Conservation (phyloP, 2,113 vertebrate genomes). For the Alces alces region DNA sequence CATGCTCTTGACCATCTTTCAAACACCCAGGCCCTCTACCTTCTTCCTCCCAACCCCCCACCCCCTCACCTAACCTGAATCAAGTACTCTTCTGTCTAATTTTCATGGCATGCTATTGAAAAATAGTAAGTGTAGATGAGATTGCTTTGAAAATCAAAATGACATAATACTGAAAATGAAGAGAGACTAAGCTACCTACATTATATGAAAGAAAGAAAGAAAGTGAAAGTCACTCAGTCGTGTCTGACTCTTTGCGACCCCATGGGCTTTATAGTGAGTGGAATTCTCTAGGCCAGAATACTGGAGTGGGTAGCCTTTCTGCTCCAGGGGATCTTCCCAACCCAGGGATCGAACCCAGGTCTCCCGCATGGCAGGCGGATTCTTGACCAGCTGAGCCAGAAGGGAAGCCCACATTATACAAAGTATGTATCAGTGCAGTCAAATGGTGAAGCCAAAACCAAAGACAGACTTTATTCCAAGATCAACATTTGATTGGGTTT, state of each 20-base stretch:
- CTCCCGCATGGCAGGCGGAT: fast-evolving
- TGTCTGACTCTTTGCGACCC: neutral
- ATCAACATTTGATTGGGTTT: neutral
- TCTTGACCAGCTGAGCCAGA: neutral
- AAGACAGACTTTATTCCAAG: neutral
- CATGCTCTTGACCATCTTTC: neutral
- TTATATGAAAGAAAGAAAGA: neutral
- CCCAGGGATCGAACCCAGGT: neutral
- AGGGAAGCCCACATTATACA: neutral
- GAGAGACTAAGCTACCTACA: neutral
- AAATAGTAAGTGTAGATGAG: neutral
- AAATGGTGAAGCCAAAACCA: neutral
- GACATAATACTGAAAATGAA: neutral
- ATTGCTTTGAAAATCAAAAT: neutral
- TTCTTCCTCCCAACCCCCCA: neutral
- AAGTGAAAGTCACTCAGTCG: neutral
- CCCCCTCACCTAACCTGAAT: neutral
- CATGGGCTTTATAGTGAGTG: neutral
- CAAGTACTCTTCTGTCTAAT: neutral
- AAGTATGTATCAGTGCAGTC: neutral
- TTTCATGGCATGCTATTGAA: neutral
- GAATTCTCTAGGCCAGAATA: neutral
- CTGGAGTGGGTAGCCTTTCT: neutral
- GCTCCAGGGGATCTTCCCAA: neutral
- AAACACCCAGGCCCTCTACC: too few species aligned